A percentile compares a stretch with the other conserved stretches of the same genome.
Evolutionary conservation across 2,113 vertebrate species (phyloP).

Genomic region (Tympanuchus pallidicinctus): DNA sequence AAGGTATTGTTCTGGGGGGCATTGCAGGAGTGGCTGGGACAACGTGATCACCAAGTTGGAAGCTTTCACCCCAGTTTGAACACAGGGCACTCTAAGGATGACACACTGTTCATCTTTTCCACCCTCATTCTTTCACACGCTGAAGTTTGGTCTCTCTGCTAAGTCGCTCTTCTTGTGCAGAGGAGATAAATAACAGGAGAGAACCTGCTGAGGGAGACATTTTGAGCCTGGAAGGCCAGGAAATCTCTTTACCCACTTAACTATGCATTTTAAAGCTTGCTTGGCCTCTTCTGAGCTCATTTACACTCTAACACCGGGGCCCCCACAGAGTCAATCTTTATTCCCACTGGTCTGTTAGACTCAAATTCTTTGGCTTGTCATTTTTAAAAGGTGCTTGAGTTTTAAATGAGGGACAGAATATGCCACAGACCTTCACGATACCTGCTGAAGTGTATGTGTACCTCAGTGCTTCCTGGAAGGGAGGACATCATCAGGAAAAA

Average conservation of each 20-base stretch:
- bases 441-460: constrained; percentile 5
- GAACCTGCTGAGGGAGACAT: not conserved
- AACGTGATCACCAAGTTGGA: not conserved
- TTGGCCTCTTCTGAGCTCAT: constrained; percentile 22
- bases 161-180: not conserved
- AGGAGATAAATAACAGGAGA: constrained; percentile 5
- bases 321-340: constrained; percentile 10
- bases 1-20: not conserved
- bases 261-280: constrained; percentile 2
- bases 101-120: not conserved
- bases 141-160: not conserved
- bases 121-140: not conserved
- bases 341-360: not conserved
- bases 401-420: constrained; percentile 34
- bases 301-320: not conserved
- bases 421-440: not conserved
- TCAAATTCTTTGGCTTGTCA: not conserved
- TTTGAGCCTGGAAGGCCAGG: constrained; percentile 15
- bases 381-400: constrained; percentile 23
- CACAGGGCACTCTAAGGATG: not conserved
- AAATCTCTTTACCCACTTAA: not conserved
- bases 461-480: not conserved
- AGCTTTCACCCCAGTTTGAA: not conserved
- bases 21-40: not conserved
- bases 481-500: constrained; percentile 35